phyloP scores from a whole-genome alignment of 2,113 vertebrate species.

The Gnathonemus longibarbis region DNA sequence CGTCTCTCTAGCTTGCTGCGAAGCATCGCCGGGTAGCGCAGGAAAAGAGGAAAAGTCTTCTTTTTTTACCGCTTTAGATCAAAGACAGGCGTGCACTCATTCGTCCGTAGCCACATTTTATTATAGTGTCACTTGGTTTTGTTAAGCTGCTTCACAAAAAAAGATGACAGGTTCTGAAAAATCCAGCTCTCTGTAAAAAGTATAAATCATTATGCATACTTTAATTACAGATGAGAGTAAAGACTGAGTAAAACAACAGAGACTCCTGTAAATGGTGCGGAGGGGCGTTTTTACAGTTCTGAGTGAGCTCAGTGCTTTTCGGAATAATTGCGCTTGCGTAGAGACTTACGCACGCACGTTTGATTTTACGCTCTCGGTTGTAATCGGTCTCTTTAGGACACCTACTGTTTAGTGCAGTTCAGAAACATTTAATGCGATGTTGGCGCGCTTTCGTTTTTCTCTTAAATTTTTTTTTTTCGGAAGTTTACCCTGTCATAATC shows the following conservation, averaged over 20 bases:
- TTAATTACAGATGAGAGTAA: background rate
- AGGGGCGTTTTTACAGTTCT: background rate
- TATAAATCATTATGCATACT: background rate
- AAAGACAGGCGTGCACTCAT: background rate
- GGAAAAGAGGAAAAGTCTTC: slow-evolving; percentile 4
- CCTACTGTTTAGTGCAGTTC: background rate
- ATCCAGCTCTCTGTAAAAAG: background rate
- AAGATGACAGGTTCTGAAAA: background rate
- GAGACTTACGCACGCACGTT: background rate
- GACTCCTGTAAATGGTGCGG: too few relatives aligned
- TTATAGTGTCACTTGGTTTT: background rate
- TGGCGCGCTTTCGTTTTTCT: slow-evolving; percentile 1
- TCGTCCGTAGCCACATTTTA: background rate
- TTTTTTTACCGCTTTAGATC: background rate
- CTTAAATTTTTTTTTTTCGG: background rate
- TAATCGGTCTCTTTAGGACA: background rate
- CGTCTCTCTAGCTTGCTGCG: slow-evolving; percentile 1
- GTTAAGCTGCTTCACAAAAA: background rate
- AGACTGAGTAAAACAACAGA: background rate
- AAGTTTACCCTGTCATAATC: background rate
- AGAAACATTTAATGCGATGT: background rate
- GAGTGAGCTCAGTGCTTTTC: background rate
- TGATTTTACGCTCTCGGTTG: background rate
- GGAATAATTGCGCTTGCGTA: background rate
- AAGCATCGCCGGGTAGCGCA: background rate